Percentiles rank a stretch among this genome's conserved stretches.
Evolutionary conservation across 1,140 invertebrate genomes (phyloP).

Genomic region (Tetragonula clypearis): DNA sequence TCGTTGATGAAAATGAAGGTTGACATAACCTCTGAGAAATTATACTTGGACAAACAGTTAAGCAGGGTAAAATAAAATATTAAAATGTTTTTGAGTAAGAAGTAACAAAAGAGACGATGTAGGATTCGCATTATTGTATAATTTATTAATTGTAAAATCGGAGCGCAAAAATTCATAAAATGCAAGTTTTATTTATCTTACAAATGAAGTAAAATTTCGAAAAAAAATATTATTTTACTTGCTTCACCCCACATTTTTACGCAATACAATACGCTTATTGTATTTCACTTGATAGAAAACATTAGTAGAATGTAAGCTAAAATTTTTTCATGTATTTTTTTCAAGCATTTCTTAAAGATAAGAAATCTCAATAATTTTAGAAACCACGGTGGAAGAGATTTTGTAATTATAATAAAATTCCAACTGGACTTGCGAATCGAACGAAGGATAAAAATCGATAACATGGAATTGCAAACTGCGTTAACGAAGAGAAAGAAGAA

Average conservation of each 20-base stretch:
- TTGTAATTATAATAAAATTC: not conserved
- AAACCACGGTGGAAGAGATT: not conserved
- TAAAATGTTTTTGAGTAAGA: slow-evolving; percentile 1
- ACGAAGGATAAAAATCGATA: not conserved
- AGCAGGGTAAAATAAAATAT: not conserved
- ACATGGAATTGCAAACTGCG: not conserved
- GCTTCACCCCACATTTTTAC: not conserved
- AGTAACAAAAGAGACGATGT: not conserved
- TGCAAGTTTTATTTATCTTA: not conserved
- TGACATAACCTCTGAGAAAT: slow-evolving; percentile 25
- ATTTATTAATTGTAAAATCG: not conserved
- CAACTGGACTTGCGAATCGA: not conserved
- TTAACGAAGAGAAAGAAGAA: not conserved
- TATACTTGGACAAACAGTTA: no score
- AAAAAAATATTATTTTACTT: slow-evolving; percentile 9
- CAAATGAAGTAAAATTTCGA: slow-evolving; percentile 29
- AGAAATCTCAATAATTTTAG: not conserved
- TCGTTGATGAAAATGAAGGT: not conserved
- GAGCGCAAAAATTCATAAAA: not conserved
- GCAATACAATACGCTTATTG: not conserved
- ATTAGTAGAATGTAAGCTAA: not conserved
- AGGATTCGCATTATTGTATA: not conserved
- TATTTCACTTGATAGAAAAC: not conserved
- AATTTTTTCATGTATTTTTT: no score
- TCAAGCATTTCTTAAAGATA: not conserved